Conservation (phyloP, 2,888 invertebrate species). For the Pristionchus mayeri region DNA sequence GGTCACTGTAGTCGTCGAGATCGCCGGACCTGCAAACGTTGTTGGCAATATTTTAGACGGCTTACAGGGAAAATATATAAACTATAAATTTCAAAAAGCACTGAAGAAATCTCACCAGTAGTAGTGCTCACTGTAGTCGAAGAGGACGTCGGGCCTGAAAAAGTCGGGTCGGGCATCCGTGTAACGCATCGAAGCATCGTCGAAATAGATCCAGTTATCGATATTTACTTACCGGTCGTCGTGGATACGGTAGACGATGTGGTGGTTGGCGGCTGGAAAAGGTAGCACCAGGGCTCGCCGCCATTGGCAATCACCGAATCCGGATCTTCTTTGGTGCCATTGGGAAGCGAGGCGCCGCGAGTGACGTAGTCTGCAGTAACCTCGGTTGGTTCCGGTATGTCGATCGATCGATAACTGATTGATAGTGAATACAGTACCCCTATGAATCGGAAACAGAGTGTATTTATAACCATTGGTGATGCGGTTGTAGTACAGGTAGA, state of each 20-base stretch:
- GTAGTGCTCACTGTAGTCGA: not conserved
- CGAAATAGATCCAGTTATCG: not conserved
- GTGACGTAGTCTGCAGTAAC: not conserved
- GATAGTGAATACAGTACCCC: too few relatives aligned
- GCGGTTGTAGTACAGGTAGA: conserved; percentile 37
- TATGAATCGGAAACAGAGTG: too few relatives aligned
- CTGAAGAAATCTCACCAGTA: too few relatives aligned
- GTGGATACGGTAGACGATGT: not conserved
- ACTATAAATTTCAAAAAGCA: too few relatives aligned
- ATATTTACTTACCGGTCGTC: not conserved
- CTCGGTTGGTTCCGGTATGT: not conserved
- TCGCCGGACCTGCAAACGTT: not conserved
- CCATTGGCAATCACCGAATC: conserved; percentile 12
- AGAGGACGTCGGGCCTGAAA: not conserved
- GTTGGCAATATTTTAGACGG: too few relatives aligned
- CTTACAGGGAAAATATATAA: too few relatives aligned
- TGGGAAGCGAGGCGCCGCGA: not conserved
- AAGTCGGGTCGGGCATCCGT: too few relatives aligned
- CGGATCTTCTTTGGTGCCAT: not conserved
- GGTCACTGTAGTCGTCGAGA: conserved; percentile 27
- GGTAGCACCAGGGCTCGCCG: conserved; percentile 22
- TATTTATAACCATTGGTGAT: not conserved
- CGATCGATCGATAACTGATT: not conserved
- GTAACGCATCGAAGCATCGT: too few relatives aligned
- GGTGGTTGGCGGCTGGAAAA: conserved; percentile 1